Evolutionary conservation across 2,888 invertebrate species (phyloP), one percentile per base, ranked within the genome.

Genomic region (Eremobia ochroleuca): DNA sequence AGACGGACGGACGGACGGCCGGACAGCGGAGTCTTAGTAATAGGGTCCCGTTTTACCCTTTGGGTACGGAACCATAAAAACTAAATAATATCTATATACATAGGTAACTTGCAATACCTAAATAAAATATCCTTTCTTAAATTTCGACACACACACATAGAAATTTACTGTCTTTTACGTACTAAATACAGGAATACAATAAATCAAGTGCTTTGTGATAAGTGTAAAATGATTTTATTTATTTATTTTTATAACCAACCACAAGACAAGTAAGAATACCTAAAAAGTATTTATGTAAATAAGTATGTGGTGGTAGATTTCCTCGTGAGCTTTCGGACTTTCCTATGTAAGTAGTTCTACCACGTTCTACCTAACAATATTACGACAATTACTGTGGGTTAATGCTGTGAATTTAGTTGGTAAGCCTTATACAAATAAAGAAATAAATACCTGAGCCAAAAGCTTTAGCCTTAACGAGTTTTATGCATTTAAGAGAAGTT

Each of bases 381-480:
- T 34, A 67, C 25, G 9, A 49, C 5, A 34, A 67, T 15, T 4
- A 66, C 46, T 46, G 31, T 25, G 8, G 6, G 8, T 46, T 67
- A 34, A 49, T 68, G 18, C 25, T 67, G 49, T 31, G 2, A 49
- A 67, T 67, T 49, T 49, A 49, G 25, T n/a, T 4, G 9, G 34
- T 34, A 68, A 40, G 15, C 11, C 25, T 4, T 67, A 15, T 9
- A 49, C 4, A 25, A 49, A 34, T 49, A 67, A 18, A 52, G n/a
- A 34, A 1, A 49, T 68, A 68, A 70, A 34, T 25, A 55, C 25
- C 4, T 28, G n/a, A 43, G 18, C n/a, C 3, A 31, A 52, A 62
- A 25, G 15, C 21, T 49, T 37, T 31, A 40, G n/a, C 43, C 79
- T n/a, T 79, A 72, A 81, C 52, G 62, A 67, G 31, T 59, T 4